Base-by-base conservation (phyloP, 2,888 invertebrate species). In the Teleogryllus oceanicus region DNA sequence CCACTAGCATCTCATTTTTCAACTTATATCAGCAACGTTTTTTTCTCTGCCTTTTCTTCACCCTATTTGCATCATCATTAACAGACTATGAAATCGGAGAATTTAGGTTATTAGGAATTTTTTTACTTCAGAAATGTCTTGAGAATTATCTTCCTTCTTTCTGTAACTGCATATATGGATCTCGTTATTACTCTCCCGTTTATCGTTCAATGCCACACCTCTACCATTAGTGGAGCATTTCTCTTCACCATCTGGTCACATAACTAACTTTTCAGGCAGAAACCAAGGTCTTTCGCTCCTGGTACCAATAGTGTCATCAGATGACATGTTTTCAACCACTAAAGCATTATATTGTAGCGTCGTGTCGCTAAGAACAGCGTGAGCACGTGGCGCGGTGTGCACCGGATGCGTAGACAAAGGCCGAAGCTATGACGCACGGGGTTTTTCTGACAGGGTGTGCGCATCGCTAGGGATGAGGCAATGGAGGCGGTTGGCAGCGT, bases 301-400 rank as follows among this genome's bases (percentile, higher is more conserved):
- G 62, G 16, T 77, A 37, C 74, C 76, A 18, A 74, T 16, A 11
- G 78, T 74, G 49, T 80, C 78, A 11, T 80, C 80, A 20, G 50
- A 75, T 1, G 80, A 79, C 16, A 78, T 49, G 24, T 75, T 80
- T 13, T 79, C 81, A 16, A 77, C 80, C 16, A 76, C 50, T 37
- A 80, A 79, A 62, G 74, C 76, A 74, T 81, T 80, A 77, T 81
- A n/a, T n/a, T n/a, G n/a, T n/a, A n/a, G n/a, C n/a, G n/a, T n/a
- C n/a, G n/a, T n/a, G n/a, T n/a, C n/a, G n/a, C n/a, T n/a, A n/a
- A n/a, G n/a, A n/a, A n/a, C n/a, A n/a, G n/a, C n/a, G n/a, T n/a
- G n/a, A n/a, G n/a, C n/a, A n/a, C n/a, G n/a, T n/a, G n/a, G n/a
- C n/a, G n/a, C n/a, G n/a, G n/a, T n/a, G n/a, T n/a, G n/a, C n/a